Evolutionary conservation across 2,797 vertebrate species (phyloP), one percentile per base, ranked within the genome.

Genomic region (Enteromius viviparus): DNA sequence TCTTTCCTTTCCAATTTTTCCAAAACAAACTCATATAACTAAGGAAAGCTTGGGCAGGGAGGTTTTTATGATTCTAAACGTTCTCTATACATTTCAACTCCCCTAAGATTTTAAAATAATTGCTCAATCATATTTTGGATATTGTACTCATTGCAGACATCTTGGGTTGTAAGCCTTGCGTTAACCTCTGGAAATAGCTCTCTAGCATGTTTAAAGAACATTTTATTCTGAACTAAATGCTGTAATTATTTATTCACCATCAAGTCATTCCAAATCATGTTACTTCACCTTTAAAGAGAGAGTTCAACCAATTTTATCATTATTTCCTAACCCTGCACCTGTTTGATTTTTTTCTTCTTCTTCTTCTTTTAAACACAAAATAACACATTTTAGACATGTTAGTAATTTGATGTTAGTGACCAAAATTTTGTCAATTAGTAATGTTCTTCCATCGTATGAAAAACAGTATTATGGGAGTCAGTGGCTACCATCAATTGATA

Each of bases 21-120:
- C 12, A 6, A n/a, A 9, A 23, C 58, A 19, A 69, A 60, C 76
- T 76, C 49, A 75, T 71, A 55, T 85, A 21, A 80, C 34, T 42
- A 37, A 62, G 26, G 47, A 66, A 53, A 47, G 69, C n/a, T 85
- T 84, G 79, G 76, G 82, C 65, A 58, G 47, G 49, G 29, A 79
- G 45, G 26, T 49, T 32, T 81, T 62, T 14, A 45, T 29, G 49
- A 70, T 70, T 40, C 7, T 5, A 47, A 47, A 64, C 45, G 1
- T 1, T 37, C 5, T n/a, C 49, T 53, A n/a, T 37, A n/a, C 3
- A 34, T 34, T 74, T 75, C 3, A 37, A 49, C n/a, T 62, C 23
- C 23, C 2, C 12, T 26, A 4, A 14, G 58, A 6, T 29, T 60
- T 60, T 26, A 60, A 60, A 26, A 26, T 26, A 26, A 60, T 60